phyloP scores from a whole-genome alignment of 2,888 invertebrate species.

The Agrotis clavis region DNA sequence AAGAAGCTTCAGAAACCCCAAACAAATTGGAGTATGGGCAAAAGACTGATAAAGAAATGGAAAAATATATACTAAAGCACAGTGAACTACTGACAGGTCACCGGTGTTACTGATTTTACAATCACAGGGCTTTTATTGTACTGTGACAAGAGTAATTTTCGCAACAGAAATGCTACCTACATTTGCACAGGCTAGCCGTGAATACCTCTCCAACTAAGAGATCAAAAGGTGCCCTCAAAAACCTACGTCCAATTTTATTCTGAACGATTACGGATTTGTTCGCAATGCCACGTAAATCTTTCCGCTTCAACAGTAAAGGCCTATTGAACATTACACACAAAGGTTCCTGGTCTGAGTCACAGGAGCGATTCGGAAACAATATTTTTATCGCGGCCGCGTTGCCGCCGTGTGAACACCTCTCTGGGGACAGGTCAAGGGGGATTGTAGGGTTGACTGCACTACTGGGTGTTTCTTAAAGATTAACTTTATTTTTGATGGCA shows the following conservation, averaged over 20 bases:
- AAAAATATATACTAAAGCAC: neutral
- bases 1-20: too few relatives aligned
- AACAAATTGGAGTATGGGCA: too few relatives aligned
- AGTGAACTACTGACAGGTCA: neutral
- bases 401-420: slow-evolving; percentile 37
- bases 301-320: slow-evolving; percentile 11
- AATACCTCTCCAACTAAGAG: neutral
- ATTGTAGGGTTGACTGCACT: slow-evolving; percentile 5
- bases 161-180: too few relatives aligned
- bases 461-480: neutral
- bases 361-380: slow-evolving; percentile 55
- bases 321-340: slow-evolving; percentile 10
- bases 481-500: too few relatives aligned
- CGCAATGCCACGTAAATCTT: slow-evolving; percentile 11
- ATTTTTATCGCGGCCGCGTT: slow-evolving; percentile 32
- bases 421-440: slow-evolving; percentile 48
- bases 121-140: neutral
- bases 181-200: neutral
- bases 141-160: neutral
- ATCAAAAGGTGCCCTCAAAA: neutral
- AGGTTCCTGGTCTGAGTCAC: slow-evolving; percentile 20
- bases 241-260: neutral
- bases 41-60: too few relatives aligned
- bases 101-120: neutral
- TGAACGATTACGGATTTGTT: neutral